phyloP scores from a whole-genome alignment of 1,140 invertebrate species.

The Orius insidiosus region DNA sequence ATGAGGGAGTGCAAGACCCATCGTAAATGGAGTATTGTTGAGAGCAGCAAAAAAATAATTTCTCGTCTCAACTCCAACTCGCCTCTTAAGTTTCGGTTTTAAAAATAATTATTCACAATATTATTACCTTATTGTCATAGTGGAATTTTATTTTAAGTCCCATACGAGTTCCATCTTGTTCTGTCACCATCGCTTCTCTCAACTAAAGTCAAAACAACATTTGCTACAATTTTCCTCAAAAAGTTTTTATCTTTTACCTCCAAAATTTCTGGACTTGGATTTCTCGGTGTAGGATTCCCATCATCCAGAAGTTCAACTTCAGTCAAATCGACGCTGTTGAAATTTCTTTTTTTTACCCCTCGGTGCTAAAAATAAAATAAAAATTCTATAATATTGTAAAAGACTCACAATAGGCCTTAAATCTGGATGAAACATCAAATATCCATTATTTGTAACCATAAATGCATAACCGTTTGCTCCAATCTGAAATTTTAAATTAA shows the following conservation, averaged over 20 bases:
- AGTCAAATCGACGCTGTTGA: constrained; percentile 88
- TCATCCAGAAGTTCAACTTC: constrained; percentile 81
- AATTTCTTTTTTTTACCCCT: constrained; percentile 70
- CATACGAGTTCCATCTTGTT: constrained; percentile 41
- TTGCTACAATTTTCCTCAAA: background rate
- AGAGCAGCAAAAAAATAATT: constrained; percentile 71
- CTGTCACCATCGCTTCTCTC: constrained; percentile 53
- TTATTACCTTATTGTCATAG: constrained; percentile 53
- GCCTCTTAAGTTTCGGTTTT: too few relatives aligned
- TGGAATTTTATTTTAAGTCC: constrained; percentile 56
- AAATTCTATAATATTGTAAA: background rate
- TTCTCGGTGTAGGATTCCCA: constrained; percentile 24
- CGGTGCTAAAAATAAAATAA: constrained; percentile 35
- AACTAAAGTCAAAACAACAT: constrained; percentile 33
- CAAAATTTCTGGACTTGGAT: constrained; percentile 21
- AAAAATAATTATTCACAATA: constrained; percentile 10
- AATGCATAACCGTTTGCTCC: constrained; percentile 93
- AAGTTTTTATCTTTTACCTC: constrained; percentile 18
- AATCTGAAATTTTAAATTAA: constrained; percentile 40
- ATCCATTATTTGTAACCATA: constrained; percentile 91
- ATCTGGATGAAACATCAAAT: constrained; percentile 65
- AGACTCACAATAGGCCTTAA: constrained; percentile 51
- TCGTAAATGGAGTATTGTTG: constrained; percentile 67
- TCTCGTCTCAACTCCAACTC: constrained; percentile 59
- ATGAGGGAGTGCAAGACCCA: constrained; percentile 63